phyloP scores from a whole-genome alignment of 2,888 invertebrate species.

The Standfussiana lucernea region DNA sequence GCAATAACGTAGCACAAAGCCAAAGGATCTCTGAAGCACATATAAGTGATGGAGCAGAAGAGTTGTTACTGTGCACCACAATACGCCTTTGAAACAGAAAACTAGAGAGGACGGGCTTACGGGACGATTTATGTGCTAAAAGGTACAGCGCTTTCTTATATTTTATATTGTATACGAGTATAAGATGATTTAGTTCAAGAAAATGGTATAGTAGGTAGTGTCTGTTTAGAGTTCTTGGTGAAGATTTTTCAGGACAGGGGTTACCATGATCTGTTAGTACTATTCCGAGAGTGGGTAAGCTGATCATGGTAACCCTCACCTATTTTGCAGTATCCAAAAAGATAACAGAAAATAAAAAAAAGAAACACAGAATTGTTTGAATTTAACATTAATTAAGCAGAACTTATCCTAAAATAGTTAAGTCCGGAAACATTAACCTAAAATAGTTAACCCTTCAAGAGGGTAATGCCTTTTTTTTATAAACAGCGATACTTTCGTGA shows the following conservation, averaged over 20 bases:
- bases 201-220: neutral
- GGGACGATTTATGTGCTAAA: conserved; percentile 25
- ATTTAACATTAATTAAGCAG: neutral
- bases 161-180: neutral
- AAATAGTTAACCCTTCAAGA: no score
- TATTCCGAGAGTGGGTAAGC: no score
- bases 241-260: neutral
- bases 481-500: neutral
- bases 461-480: neutral
- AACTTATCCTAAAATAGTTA: neutral
- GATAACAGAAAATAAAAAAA: neutral
- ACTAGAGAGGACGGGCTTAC: conserved; percentile 18
- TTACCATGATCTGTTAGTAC: no score
- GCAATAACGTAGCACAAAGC: conserved; percentile 38
- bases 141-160: neutral
- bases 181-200: neutral
- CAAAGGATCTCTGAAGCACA: conserved; percentile 8
- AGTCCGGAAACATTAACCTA: neutral
- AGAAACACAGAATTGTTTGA: no score
- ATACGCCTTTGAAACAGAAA: conserved; percentile 37
- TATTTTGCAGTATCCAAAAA: neutral
- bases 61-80: conserved; percentile 41
- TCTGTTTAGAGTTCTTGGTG: neutral
- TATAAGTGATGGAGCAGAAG: conserved; percentile 29
- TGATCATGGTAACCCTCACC: no score